Evolutionary conservation across 2,797 vertebrate genomes (phyloP), one percentile per base, ranked within the genome.

Genomic region (Hafferia zeledoni): DNA sequence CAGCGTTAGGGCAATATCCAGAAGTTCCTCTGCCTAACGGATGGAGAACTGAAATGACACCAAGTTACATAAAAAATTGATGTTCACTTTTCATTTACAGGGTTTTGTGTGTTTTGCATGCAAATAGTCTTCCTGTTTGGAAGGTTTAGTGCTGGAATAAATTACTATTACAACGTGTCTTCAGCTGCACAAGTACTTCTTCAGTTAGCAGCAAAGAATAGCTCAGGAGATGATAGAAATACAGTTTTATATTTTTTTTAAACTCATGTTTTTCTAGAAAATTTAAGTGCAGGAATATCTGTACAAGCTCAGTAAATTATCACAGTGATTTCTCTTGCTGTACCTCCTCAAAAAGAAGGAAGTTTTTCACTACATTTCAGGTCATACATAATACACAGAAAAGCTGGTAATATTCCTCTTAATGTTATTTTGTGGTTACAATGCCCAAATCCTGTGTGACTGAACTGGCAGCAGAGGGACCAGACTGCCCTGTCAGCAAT

Each of bases 401-500:
- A 30, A 5, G 7, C 17, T 3, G 22, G 5, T 0, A 43, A 53
- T 8, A 31, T 41, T 49, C 14, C 43, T 50, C 22, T 39, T 2
- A 5, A 5, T 14, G 33, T 39, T 53, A 19, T 31, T 78, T 13
- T 16, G 69, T 57, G 3, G 24, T 87, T 28, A 20, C 39, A 61
- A 19, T 18, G 82, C n/a, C 47, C 28, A 87, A 43, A 63, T 16
- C 28, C 1, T 44, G 5, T 5, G 37, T n/a, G 55, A 47, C 63
- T 37, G 33, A 44, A 39, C 64, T 87, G 60, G 37, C 43, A 87
- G 70, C 30, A 84, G 65, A 83, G 61, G 52, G 25, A 47, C 44
- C 30, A 47, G 57, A 31, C 35, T 82, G 56, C 31, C 82, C 78
- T 68, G 53, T 90, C 93, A 97, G 69, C 80, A 76, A 2, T 71